Conservation (phyloP, 64 coral and sea anemone species). For the Astreopora myriophthalma region DNA sequence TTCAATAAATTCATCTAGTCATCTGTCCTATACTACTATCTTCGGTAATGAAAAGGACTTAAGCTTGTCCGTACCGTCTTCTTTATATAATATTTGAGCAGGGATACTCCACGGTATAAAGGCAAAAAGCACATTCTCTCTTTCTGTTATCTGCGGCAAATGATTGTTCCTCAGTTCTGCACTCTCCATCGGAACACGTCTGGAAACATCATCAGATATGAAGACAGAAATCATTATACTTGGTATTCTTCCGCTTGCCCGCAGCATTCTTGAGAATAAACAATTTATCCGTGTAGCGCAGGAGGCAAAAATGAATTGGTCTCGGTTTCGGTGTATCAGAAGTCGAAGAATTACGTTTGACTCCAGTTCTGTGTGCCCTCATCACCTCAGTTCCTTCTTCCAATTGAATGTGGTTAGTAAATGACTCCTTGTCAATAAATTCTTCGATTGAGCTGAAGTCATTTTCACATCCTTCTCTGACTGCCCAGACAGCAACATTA, state of each 20-base stretch:
- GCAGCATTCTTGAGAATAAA: constrained; percentile 35
- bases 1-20: too few species aligned
- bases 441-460: not conserved
- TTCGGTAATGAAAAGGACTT: not conserved
- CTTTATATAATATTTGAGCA: not conserved
- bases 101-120: not conserved
- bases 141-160: not conserved
- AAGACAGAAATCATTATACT: constrained; percentile 5
- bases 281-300: constrained; percentile 45
- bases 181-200: constrained; percentile 21
- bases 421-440: too few species aligned
- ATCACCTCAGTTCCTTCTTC: constrained; percentile 22
- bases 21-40: too few species aligned
- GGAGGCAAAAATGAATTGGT: constrained; percentile 26
- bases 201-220: constrained; percentile 34
- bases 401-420: constrained; percentile 20
- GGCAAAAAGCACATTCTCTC: not conserved
- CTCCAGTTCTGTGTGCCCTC: constrained; percentile 27
- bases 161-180: constrained; percentile 3
- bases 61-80: not conserved
- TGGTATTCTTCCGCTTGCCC: constrained; percentile 19
- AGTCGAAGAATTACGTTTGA: not conserved
- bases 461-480: too few species aligned
- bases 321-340: not conserved
- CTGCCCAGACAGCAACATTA: too few species aligned